These are phyloP conservation scores for Tapirus indicus DNA, from an alignment of 2,797 vertebrate genomes.

Conservation along the genomic window DNA sequence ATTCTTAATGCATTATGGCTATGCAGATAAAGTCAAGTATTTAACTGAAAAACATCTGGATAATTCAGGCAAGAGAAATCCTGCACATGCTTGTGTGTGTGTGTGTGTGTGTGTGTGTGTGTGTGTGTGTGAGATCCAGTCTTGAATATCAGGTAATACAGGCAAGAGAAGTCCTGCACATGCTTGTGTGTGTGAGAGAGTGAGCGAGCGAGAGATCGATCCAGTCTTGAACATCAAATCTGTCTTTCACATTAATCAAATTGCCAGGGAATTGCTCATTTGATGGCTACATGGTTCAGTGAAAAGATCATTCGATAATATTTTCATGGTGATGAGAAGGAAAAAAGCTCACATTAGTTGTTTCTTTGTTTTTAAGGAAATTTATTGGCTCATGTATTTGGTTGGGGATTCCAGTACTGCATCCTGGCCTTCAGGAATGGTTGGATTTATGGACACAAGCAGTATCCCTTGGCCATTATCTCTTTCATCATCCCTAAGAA, in stretches of 20 bases:
- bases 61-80: background rate
- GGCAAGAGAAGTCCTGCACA: no score
- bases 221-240: background rate
- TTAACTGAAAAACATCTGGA: conserved; percentile 30
- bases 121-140: no score
- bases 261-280: background rate
- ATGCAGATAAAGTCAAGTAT: background rate
- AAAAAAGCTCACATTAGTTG: no score
- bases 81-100: background rate
- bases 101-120: background rate
- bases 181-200: no score
- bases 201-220: background rate
- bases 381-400: no score
- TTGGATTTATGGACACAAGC: no score
- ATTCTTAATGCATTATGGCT: background rate
- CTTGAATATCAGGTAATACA: no score
- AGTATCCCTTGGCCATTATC: no score
- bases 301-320: background rate
- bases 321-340: background rate
- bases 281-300: background rate
- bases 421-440: no score
- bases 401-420: no score
- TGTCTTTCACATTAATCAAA: background rate
- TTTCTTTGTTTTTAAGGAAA: no score
- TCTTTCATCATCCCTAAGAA: no score